Percentiles rank a stretch among this genome's conserved stretches.
These are phyloP conservation scores for Rhabdomys dilectus DNA, from an alignment of 2,113 vertebrate species.

Conservation along the genomic window DNA sequence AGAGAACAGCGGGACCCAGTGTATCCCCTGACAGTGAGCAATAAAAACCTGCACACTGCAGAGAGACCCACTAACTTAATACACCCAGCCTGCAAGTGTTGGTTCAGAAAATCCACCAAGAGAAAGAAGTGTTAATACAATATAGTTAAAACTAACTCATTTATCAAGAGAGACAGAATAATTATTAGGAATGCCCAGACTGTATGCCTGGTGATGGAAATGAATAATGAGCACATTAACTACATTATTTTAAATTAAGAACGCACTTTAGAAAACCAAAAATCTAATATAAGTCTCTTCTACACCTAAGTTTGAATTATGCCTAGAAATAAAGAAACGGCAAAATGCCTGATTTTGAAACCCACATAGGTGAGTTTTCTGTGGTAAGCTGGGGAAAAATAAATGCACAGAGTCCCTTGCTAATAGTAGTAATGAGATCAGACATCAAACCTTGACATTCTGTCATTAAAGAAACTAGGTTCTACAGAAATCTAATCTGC, in stretches of 20 bases:
- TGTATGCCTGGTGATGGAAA: slow-evolving; percentile 53
- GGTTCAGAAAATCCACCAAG: slow-evolving; percentile 46
- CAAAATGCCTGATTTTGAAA: slow-evolving; percentile 62
- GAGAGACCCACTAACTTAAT: slow-evolving; percentile 21
- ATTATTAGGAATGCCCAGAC: slow-evolving; percentile 66
- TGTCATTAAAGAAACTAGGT: slow-evolving; percentile 63
- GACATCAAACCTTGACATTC: slow-evolving; percentile 63
- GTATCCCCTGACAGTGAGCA: neutral
- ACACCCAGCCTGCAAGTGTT: neutral
- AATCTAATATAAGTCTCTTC: slow-evolving; percentile 52
- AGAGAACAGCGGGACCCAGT: neutral
- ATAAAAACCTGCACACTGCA: neutral
- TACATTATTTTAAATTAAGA: slow-evolving; percentile 72
- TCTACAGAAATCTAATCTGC: slow-evolving; percentile 58
- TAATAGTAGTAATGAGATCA: slow-evolving; percentile 52
- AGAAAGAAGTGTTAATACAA: slow-evolving; percentile 55
- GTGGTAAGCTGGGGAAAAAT: neutral
- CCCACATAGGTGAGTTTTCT: slow-evolving; percentile 48
- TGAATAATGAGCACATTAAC: slow-evolving; percentile 63
- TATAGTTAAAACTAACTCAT: slow-evolving; percentile 49
- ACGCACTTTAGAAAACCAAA: slow-evolving; percentile 57
- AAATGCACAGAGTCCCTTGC: neutral
- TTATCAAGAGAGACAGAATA: slow-evolving; percentile 72
- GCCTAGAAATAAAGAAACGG: slow-evolving; percentile 31
- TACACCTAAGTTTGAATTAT: slow-evolving; percentile 50